A percentile compares a stretch with the other conserved stretches of the same genome.
phyloP scores from a whole-genome alignment of 2,797 vertebrate species.

The Furcifer pardalis region DNA sequence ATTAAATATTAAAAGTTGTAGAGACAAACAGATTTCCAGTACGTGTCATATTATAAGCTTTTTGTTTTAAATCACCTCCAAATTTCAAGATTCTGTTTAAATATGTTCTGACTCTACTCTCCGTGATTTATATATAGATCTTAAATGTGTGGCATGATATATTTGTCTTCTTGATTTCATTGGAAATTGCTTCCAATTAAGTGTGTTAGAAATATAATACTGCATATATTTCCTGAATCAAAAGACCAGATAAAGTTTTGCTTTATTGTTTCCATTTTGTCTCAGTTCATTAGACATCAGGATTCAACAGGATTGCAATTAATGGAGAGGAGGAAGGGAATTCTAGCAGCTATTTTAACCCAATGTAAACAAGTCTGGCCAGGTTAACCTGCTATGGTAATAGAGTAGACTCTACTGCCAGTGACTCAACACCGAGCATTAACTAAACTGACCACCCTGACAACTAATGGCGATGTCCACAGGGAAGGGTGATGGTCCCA shows the following conservation, averaged over 20 bases:
- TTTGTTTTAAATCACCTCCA: conserved; percentile 1
- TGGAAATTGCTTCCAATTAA: neutral
- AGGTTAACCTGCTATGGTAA: too few species aligned
- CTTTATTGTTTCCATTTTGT: conserved; percentile 47
- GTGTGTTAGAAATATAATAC: neutral
- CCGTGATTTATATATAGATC: neutral
- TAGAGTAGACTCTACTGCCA: too few species aligned
- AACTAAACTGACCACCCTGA: too few species aligned
- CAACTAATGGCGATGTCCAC: too few species aligned
- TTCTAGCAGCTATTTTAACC: conserved; percentile 39
- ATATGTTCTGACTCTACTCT: conserved; percentile 27
- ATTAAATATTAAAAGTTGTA: conserved; percentile 26
- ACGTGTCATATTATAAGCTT: neutral
- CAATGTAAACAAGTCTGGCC: neutral
- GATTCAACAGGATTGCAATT: conserved; percentile 53
- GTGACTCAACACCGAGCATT: too few species aligned
- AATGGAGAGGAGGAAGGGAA: conserved; percentile 44
- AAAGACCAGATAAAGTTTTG: conserved; percentile 15
- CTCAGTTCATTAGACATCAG: conserved; percentile 57
- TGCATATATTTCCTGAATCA: conserved; percentile 41
- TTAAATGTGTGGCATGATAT: neutral
- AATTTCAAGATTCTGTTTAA: conserved; percentile 34
- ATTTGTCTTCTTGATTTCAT: conserved; percentile 29
- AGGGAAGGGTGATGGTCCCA: too few species aligned
- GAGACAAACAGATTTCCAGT: neutral